Conservation (phyloP, 1,140 invertebrate genomes). For the Lucilia cuprina region DNA sequence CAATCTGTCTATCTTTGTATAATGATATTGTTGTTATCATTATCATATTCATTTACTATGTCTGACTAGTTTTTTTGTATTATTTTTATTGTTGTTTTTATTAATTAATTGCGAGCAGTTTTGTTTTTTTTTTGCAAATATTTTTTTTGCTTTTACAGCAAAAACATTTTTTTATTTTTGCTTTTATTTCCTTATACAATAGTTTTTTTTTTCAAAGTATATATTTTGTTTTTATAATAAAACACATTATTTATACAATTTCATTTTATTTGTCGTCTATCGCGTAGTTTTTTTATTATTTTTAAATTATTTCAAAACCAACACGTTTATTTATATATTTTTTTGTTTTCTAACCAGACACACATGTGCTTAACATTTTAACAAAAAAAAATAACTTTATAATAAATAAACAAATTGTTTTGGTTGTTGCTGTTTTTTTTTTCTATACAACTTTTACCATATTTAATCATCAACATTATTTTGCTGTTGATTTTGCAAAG, state of each 20-base stretch:
- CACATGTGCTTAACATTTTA: not conserved
- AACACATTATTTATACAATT: not conserved
- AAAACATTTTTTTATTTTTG: not conserved
- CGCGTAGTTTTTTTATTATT: not conserved
- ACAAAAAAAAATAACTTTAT: not conserved
- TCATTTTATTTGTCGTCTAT: not conserved
- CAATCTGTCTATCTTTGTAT: not conserved
- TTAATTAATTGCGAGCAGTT: not conserved
- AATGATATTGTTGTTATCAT: not conserved
- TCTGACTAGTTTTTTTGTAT: constrained; percentile 22
- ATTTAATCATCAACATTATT: not conserved
- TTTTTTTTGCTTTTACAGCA: no score
- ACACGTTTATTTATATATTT: not conserved
- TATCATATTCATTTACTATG: constrained; percentile 12
- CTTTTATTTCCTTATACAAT: not conserved
- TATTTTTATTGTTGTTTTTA: not conserved
- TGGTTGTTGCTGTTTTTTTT: not conserved
- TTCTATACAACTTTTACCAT: not conserved
- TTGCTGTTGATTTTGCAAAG: no score
- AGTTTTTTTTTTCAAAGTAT: not conserved
- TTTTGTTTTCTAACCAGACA: not conserved
- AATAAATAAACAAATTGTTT: not conserved
- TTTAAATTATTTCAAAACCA: constrained; percentile 1
- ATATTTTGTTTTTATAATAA: not conserved
- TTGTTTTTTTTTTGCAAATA: no score